Base-by-base conservation (phyloP, 1,140 invertebrate genomes). In the Ceratina calcarata region DNA sequence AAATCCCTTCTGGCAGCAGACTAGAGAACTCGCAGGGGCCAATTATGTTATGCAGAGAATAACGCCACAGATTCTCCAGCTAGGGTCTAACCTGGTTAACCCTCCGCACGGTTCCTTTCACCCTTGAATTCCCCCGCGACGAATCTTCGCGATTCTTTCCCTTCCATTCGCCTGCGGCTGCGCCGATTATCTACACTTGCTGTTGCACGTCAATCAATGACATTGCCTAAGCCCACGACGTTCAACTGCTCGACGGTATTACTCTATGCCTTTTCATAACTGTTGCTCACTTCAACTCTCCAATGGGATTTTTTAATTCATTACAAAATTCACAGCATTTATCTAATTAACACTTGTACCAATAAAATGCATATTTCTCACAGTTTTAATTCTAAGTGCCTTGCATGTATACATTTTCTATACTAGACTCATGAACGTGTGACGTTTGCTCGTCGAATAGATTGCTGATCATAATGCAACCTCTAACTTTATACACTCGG, bases 1-100 rank as follows among this genome's bases (percentile, higher is more conserved):
- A 92, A 92, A 90, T 90, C 90, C 90, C 90, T 87, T 89, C 88
- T 89, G 90, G 91, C 90, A 86, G 76, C 86, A 88, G 90, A 88
- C 91, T 89, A 83, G 84, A 88, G 77, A 69, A 55, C 87, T 78
- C 84, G 80, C 84, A 91, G 85, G 89, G 89, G 89, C 90, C 91
- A 91, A 92, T 92, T 92, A 92, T 89, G 84, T 83, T 80, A 72
- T 77, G 61, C 70, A 81, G 80, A 84, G 82, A 82, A 86, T 83
- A 86, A 83, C 82, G 87, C 79, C 83, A 82, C 81, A 82, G 87
- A 86, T 88, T n/a, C 57, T 22, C 24, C 18, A 86, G 85, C 89
- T 90, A 89, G 82, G 87, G 84, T 88, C 86, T 84, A 83, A 0
- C 72, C 73, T 86, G 85, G 89, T 89, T 89, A 90, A 91, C 89